These are phyloP conservation scores for Rhabdomys dilectus DNA, from an alignment of 2,113 vertebrate species.

Conservation along the genomic window DNA sequence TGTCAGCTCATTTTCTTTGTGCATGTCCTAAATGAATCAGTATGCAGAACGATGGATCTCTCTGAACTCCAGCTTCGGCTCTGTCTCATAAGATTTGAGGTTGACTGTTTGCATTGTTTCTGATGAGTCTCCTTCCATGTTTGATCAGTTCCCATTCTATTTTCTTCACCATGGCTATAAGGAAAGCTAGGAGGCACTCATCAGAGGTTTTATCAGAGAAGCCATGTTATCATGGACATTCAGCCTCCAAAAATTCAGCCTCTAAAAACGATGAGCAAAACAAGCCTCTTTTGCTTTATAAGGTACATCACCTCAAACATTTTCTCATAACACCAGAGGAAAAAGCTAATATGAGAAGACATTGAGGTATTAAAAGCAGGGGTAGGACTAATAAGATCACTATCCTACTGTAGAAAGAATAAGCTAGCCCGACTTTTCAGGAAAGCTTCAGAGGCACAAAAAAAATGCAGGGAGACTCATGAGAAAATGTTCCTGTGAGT, in stretches of 20 bases:
- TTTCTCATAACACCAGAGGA: background rate
- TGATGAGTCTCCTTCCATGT: background rate
- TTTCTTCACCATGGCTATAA: background rate
- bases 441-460: constrained; percentile 15
- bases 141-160: background rate
- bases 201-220: background rate
- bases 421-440: constrained; percentile 9
- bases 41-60: constrained; percentile 30
- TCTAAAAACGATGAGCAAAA: background rate
- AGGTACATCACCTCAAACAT: background rate
- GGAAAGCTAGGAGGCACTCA: background rate
- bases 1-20: constrained; percentile 35
- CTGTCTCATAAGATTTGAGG: background rate
- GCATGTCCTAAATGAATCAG: constrained; percentile 26
- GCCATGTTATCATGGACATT: background rate
- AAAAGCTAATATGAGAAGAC: background rate
- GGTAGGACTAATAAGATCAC: background rate
- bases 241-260: background rate
- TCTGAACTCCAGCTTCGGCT: constrained; percentile 12
- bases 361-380: background rate
- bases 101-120: constrained; percentile 41
- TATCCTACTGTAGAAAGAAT: constrained; percentile 14
- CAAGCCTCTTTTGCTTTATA: background rate
- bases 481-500: constrained; percentile 13
- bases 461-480: background rate